These are phyloP conservation scores for Entomyzon cyanotis DNA, from an alignment of 2,113 vertebrate species.

Conservation along the genomic window DNA sequence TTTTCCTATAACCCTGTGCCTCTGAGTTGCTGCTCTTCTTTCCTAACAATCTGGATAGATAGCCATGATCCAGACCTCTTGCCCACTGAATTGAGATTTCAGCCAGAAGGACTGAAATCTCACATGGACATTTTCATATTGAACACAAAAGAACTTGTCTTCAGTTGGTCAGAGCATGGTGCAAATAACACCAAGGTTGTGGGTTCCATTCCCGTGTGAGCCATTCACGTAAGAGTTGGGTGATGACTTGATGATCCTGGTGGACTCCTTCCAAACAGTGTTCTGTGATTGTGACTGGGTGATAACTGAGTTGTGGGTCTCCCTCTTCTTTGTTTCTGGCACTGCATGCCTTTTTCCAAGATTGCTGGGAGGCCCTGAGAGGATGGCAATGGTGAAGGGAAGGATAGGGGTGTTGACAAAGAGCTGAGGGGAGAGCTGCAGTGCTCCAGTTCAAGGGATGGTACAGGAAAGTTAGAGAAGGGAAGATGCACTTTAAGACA, in stretches of 20 bases:
- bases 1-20: neutral
- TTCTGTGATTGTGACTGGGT: neutral
- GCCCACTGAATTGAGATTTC: neutral
- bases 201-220: rapidly evolving
- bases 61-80: neutral
- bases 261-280: neutral
- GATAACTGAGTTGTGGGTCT: neutral
- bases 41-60: neutral
- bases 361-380: neutral
- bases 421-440: neutral
- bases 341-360: neutral
- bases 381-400: neutral
- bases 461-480: neutral
- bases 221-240: neutral
- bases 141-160: neutral
- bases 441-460: neutral
- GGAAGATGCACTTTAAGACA: neutral
- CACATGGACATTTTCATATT: rapidly evolving
- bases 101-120: neutral
- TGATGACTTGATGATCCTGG: neutral
- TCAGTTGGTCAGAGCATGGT: neutral
- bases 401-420: neutral
- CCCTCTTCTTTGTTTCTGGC: neutral
- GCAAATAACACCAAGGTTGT: neutral
- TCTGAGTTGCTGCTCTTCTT: neutral